Percentiles rank a stretch among this genome's conserved stretches.
These are phyloP conservation scores for Drosophila yakuba DNA, from an alignment of 1,140 invertebrate genomes.

Conservation along the genomic window DNA sequence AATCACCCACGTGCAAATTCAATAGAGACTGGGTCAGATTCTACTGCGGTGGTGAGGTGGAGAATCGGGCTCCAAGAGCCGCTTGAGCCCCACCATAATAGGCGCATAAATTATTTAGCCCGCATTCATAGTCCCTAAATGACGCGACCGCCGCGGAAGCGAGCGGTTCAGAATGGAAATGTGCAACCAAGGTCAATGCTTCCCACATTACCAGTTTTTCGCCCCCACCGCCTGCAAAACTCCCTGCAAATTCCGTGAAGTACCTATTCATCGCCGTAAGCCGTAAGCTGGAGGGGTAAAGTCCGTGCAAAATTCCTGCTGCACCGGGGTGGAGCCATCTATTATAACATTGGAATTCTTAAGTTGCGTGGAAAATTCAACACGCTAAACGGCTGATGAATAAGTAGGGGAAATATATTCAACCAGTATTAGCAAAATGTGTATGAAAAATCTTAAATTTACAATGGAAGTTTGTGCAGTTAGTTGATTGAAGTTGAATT, in stretches of 20 bases:
- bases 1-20: constrained; percentile 32
- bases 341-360: constrained; percentile 27
- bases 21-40: constrained; percentile 23
- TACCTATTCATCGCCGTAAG: constrained; percentile 2
- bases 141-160: constrained; percentile 15
- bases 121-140: constrained; percentile 42
- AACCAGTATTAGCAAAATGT: not conserved
- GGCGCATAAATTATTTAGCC: constrained; percentile 61
- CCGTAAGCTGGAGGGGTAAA: too few species aligned
- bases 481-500: too few species aligned
- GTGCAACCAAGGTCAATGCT: constrained; percentile 69
- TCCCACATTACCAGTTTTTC: constrained; percentile 33
- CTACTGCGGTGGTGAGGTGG: not conserved
- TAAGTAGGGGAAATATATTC: not conserved
- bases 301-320: constrained; percentile 4
- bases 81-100: constrained; percentile 36
- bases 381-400: constrained; percentile 6
- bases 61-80: constrained; percentile 1
- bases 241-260: constrained; percentile 7
- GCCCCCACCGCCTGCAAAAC: not conserved
- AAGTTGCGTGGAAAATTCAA: constrained; percentile 30
- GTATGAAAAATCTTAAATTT: too few species aligned
- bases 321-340: not conserved
- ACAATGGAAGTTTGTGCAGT: too few species aligned
- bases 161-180: constrained; percentile 50